phyloP scores from a whole-genome alignment of 2,797 vertebrate genomes.

The Scleropages formosus region DNA sequence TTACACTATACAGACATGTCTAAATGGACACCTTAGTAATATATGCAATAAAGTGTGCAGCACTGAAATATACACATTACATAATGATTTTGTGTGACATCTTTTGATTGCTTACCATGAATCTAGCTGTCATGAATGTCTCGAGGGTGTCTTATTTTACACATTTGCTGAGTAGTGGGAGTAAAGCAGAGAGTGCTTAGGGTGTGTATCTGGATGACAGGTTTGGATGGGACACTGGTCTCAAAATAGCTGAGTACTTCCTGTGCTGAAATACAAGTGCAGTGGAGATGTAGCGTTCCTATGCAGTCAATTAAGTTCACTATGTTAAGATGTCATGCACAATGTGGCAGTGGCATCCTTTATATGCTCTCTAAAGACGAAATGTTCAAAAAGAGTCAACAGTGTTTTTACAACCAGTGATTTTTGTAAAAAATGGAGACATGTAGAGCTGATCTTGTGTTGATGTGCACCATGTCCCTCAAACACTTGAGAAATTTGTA shows the following conservation, averaged over 20 bases:
- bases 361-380: background rate
- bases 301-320: slow-evolving; percentile 20
- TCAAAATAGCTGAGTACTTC: slow-evolving; percentile 54
- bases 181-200: background rate
- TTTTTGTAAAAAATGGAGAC: too few relatives aligned
- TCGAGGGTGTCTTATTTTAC: slow-evolving; percentile 18
- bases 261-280: slow-evolving; percentile 41
- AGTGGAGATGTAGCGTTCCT: slow-evolving; percentile 20
- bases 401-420: too few relatives aligned
- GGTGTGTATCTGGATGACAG: slow-evolving; percentile 26
- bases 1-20: background rate
- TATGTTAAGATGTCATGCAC: slow-evolving; percentile 35
- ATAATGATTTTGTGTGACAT: slow-evolving; percentile 9
- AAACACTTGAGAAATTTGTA: too few relatives aligned
- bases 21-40: slow-evolving; percentile 1
- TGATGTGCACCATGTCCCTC: too few relatives aligned
- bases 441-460: too few relatives aligned
- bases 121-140: slow-evolving; percentile 24
- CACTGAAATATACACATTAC: background rate
- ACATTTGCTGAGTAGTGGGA: background rate
- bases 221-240: slow-evolving; percentile 36
- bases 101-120: slow-evolving; percentile 20
- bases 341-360: slow-evolving; percentile 25
- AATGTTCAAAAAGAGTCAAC: background rate
- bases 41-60: slow-evolving; percentile 7